Evolutionary conservation across 2,888 invertebrate species (phyloP).

Genomic region (Mylabris sibirica): DNA sequence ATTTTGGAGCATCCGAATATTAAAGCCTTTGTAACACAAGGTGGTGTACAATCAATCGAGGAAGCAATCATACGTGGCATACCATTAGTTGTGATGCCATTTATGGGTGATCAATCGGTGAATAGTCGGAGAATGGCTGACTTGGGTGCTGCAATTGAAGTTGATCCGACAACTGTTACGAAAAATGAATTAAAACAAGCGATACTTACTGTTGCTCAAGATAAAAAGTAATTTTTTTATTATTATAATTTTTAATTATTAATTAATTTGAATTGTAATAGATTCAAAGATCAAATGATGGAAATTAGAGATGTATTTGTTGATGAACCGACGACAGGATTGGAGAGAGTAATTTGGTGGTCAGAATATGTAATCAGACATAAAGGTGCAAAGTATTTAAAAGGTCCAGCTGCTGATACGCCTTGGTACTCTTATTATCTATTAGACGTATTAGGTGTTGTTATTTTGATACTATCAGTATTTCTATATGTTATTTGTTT

Average conservation of each 20-base stretch:
- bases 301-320: conserved; percentile 31
- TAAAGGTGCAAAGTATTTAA: conserved; percentile 36
- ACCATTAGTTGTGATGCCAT: conserved; percentile 32
- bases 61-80: conserved; percentile 25
- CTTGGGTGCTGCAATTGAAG: conserved; percentile 11
- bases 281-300: conserved; percentile 32
- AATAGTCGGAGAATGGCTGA: conserved; percentile 25
- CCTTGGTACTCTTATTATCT: conserved; percentile 37
- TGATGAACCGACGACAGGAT: conserved; percentile 35
- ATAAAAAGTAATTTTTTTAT: not conserved
- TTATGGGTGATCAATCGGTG: conserved; percentile 31
- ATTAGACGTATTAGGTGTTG: conserved; percentile 26
- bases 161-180: conserved; percentile 15
- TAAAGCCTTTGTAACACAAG: conserved; percentile 29
- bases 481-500: not conserved
- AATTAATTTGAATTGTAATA: conserved; percentile 13
- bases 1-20: conserved; percentile 36
- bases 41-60: conserved; percentile 27
- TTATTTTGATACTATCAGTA: not conserved
- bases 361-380: conserved; percentile 38
- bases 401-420: conserved; percentile 34
- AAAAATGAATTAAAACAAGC: conserved; percentile 18
- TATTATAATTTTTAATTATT: not conserved
- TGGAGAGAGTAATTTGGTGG: conserved; percentile 40
- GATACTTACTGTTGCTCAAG: conserved; percentile 18